These are phyloP conservation scores for Phytoseiulus persimilis DNA, from an alignment of 2,888 invertebrate genomes.

Conservation along the genomic window DNA sequence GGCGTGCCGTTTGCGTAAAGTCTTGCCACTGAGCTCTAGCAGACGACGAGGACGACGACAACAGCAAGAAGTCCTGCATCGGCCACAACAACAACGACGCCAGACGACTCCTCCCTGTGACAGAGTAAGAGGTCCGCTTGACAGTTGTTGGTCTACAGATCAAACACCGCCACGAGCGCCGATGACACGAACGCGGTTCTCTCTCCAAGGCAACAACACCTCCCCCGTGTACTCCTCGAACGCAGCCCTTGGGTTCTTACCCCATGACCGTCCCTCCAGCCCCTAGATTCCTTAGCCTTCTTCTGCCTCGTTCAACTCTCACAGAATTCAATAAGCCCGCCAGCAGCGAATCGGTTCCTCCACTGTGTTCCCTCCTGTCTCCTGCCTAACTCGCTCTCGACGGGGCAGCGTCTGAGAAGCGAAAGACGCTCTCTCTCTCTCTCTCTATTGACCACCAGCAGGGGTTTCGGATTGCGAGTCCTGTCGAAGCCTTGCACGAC, in stretches of 20 bases:
- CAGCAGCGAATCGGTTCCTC: neutral
- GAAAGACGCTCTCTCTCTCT: neutral
- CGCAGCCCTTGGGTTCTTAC: no score
- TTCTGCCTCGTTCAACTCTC: neutral
- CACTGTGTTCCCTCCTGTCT: neutral
- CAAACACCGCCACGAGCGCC: neutral
- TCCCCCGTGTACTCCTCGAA: neutral
- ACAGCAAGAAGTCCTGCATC: neutral
- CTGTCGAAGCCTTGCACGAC: neutral
- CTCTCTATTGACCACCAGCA: neutral
- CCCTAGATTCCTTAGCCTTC: neutral
- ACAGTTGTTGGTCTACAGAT: neutral
- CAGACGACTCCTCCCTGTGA: neutral
- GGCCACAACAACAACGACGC: neutral
- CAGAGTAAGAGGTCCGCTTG: neutral
- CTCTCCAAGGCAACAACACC: neutral
- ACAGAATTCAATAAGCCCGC: neutral
- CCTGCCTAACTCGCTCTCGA: neutral
- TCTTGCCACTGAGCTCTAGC: neutral
- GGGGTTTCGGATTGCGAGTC: neutral
- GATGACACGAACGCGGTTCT: neutral
- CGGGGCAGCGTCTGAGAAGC: neutral
- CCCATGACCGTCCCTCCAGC: neutral
- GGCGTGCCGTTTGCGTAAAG: neutral
- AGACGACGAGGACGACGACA: neutral